A percentile compares a stretch with the other conserved stretches of the same genome.
Evolutionary conservation across 2,888 invertebrate species (phyloP).

Genomic region (Mimas tiliae): DNA sequence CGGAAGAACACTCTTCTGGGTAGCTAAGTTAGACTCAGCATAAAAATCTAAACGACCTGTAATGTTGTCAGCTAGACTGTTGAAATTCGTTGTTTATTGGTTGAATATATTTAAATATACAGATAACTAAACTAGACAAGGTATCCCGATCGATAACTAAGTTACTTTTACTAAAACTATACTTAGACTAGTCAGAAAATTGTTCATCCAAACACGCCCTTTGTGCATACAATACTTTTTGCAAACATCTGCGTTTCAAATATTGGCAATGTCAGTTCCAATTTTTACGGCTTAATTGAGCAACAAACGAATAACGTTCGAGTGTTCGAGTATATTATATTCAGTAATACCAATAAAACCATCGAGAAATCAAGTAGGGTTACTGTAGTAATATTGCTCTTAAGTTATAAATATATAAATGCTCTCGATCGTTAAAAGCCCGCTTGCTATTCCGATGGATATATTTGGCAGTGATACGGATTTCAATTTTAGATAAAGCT

Average conservation of each 20-base stretch:
- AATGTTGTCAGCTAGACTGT: no score
- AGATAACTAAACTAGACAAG: no score
- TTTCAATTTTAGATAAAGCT: conserved; percentile 70
- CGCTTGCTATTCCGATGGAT: conserved; percentile 22
- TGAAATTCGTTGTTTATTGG: no score
- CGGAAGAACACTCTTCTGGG: no score
- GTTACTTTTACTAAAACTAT: no score
- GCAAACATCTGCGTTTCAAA: conserved; percentile 4
- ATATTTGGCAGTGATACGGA: conserved; percentile 64
- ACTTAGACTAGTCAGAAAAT: no score
- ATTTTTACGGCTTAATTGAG: conserved; percentile 22
- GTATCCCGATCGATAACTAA: no score
- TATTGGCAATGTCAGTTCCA: conserved; percentile 10
- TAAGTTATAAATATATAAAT: conserved; percentile 19
- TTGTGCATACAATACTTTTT: not conserved
- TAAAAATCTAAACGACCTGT: no score
- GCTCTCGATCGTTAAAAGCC: conserved; percentile 12
- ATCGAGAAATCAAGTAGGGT: conserved; percentile 5
- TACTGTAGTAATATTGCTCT: conserved; percentile 1
- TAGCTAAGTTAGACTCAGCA: no score
- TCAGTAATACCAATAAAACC: not conserved
- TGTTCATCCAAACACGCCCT: no score
- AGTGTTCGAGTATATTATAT: no score
- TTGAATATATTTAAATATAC: no score
- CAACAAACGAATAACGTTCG: conserved; percentile 11